Evolutionary conservation across 2,113 vertebrate species (phyloP), one percentile per base, ranked within the genome.

Genomic region (Bubo bubo): DNA sequence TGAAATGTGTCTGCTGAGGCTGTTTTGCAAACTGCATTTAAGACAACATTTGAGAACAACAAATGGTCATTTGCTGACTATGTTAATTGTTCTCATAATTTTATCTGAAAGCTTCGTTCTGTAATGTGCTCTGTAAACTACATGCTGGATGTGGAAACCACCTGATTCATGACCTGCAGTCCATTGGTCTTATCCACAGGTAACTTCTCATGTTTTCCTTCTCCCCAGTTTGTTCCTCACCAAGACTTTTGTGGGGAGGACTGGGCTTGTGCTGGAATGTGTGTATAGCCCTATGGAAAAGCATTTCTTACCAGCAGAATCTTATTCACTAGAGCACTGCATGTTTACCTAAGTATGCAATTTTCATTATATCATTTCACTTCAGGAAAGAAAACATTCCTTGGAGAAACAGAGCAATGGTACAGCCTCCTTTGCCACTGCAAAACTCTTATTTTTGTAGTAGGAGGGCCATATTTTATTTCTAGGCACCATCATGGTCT

Each of bases 401-500:
- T 37, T 77, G 58, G 28, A 77, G 74, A 13, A 64, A 39, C 18
- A 45, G 37, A 63, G 24, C 34, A 41, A 20, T 62, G 35, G 18
- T 39, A 20, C 6, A 37, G 21, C 37, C 45, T 90, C 53, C 37
- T 87, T 67, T 49, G 24, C 27, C 5, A 3, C 30, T 49, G 14
- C 5, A 53, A 70, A 87, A 45, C 34, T 75, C 24, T 49, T 34
- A 1, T 6, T 56, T 14, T 26, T 53, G 10, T 47, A 68, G 19
- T 11, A 71, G 17, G 11, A 64, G 39, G 12, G 14, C 4, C 4
- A 1, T 71, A 6, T 35, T 71, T 80, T 53, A 12, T 93, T 74
- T 45, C 20, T 67, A 4, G 34, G 8, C 9, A 71, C 23, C 28
- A 32, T 3, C 0, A 0, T 12, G 32, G 7, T 72, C 23, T 88